Evolutionary conservation across 2,113 vertebrate species (phyloP).

Genomic region (Rhineura floridana): DNA sequence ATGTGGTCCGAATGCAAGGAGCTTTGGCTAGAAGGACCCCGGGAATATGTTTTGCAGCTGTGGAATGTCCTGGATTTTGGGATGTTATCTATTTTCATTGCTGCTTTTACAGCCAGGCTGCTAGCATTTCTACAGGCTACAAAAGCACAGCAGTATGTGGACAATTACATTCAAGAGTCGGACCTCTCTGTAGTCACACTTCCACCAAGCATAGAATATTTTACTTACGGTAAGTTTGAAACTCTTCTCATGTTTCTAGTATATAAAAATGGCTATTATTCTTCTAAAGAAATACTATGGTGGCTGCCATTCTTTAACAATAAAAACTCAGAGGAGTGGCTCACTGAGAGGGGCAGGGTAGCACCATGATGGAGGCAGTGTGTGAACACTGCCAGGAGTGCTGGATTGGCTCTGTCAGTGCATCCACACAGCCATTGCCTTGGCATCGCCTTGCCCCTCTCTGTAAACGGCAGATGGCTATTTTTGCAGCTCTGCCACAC

Average conservation of each 20-base stretch:
- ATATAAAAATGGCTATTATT: background rate
- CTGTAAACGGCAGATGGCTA: too few relatives aligned
- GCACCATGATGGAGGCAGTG: too few relatives aligned
- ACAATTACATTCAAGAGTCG: constrained; percentile 80
- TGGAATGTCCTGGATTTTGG: constrained; percentile 92
- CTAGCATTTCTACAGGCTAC: constrained; percentile 87
- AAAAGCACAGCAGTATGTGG: constrained; percentile 88
- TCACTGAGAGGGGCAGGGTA: too few relatives aligned
- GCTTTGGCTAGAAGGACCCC: constrained; percentile 87
- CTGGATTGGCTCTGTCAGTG: too few relatives aligned
- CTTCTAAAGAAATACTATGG: background rate
- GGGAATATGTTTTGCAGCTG: constrained; percentile 87
- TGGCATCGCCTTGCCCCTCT: too few relatives aligned
- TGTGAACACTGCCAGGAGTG: too few relatives aligned
- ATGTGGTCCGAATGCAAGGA: constrained; percentile 94
- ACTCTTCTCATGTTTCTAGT: background rate
- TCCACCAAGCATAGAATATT: constrained; percentile 88
- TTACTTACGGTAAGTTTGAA: constrained; percentile 83
- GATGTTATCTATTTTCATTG: constrained; percentile 92
- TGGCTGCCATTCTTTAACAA: background rate
- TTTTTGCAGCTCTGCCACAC: too few relatives aligned
- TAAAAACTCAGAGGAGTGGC: background rate
- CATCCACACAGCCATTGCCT: too few relatives aligned
- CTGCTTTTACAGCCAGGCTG: constrained; percentile 87
- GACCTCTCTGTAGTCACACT: constrained; percentile 84